A percentile compares a stretch with the other conserved stretches of the same genome.
Evolutionary conservation across 1,140 invertebrate genomes (phyloP).

Genomic region (Planococcus citri): DNA sequence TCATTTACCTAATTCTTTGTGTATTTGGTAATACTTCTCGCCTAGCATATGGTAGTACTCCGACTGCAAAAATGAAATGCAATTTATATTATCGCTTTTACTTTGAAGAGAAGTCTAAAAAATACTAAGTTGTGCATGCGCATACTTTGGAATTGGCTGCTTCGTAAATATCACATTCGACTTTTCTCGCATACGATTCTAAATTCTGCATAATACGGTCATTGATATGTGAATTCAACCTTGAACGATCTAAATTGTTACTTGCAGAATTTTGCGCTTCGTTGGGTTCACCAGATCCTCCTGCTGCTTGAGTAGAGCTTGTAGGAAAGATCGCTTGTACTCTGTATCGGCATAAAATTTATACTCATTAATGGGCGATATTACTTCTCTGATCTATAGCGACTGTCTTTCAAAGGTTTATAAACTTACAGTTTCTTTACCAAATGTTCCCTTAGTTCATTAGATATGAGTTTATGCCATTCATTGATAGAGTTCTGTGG

Average conservation of each 20-base stretch:
- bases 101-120: too few species aligned
- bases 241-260: background rate
- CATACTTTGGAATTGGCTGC: slow-evolving; percentile 76
- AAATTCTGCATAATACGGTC: slow-evolving; percentile 92
- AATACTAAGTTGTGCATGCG: background rate
- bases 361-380: slow-evolving; percentile 19
- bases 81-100: too few species aligned
- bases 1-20: slow-evolving; percentile 71
- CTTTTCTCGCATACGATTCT: slow-evolving; percentile 94
- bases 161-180: slow-evolving; percentile 99
- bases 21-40: slow-evolving; percentile 99
- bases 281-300: slow-evolving; percentile 83
- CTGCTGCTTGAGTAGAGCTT: background rate
- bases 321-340: slow-evolving; percentile 99
- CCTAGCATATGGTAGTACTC: slow-evolving; percentile 97
- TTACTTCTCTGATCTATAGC: too few species aligned
- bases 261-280: slow-evolving; percentile 16
- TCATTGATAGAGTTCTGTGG: too few species aligned
- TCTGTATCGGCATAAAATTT: slow-evolving; percentile 35
- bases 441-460: too few species aligned
- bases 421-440: slow-evolving; percentile 93
- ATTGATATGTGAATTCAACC: slow-evolving; percentile 36
- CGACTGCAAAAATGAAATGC: slow-evolving; percentile 40
- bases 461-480: too few species aligned
- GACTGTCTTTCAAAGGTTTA: too few species aligned